Base-by-base conservation (phyloP, 1,140 invertebrate genomes). In the Drosophila elegans region DNA sequence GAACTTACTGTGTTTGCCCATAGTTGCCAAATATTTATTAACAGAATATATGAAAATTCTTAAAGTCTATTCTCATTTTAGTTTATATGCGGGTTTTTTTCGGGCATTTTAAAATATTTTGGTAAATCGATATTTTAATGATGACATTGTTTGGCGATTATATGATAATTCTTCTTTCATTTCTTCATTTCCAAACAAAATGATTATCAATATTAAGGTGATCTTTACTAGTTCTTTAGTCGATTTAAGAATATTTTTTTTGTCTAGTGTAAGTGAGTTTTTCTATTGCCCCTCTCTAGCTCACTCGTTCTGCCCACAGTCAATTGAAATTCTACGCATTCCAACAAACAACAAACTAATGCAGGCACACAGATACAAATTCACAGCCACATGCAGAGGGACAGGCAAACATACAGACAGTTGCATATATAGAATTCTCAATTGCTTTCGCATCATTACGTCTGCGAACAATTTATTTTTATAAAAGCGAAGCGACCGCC, bases 391-490 rank as follows among this genome's bases (percentile, higher is more conserved):
- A 61, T 6, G 7, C 10, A 63, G 53, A 42, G 44, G 48, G 45
- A 73, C 34, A 54, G 21, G 32, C 34, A 56, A 3, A 44, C 39
- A 57, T 42, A 85, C 51, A 88, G 75, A 82, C 53, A 86, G 80
- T 78, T 82, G 79, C 84, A 83, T 77, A 86, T 86, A 86, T 82
- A 86, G 83, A 88, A 88, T 88, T 88, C 83, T 88, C 83, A 88
- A 88, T 88, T 88, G 83, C 83, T 88, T 88, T 88, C 83, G 83
- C 83, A 88, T 88, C 83, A 88, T 88, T 88, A 88, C 83, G 83
- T 88, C 83, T 89, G 84, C 80, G 84, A 88, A 83, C 83, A 88
- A 88, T 88, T 88, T 88, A 88, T 88, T 88, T 88, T 88, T 88
- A 88, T 88, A 88, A 89, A 88, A 89, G 82, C 84, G 71, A 75